Conservation (phyloP, 2,113 vertebrate species). For the Pao palembangensis region DNA sequence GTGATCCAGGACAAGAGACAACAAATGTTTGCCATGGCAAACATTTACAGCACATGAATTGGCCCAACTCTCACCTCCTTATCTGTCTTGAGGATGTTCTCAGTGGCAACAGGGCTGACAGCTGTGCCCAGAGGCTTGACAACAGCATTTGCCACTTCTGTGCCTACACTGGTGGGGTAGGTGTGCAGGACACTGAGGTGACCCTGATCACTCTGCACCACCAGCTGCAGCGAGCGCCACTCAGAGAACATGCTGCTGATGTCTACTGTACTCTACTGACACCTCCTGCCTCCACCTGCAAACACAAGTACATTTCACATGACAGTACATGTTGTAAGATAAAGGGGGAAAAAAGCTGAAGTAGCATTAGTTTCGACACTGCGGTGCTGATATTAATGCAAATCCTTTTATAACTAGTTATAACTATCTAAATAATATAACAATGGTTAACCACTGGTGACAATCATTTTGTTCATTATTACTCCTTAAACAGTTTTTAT, state of each 20-base stretch:
- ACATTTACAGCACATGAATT: too few species aligned
- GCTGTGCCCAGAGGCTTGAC: conserved; percentile 89
- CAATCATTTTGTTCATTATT: too few species aligned
- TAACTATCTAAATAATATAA: background rate
- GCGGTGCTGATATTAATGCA: background rate
- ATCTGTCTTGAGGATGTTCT: conserved; percentile 93
- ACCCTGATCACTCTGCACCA: conserved; percentile 93
- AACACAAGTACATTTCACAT: conserved; percentile 10
- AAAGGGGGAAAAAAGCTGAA: too few species aligned
- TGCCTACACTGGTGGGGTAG: conserved; percentile 88
- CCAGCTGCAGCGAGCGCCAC: conserved; percentile 94
- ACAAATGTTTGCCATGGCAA: too few species aligned
- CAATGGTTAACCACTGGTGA: too few species aligned
- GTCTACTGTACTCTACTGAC: conserved; percentile 61
- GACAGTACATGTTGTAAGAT: too few species aligned
- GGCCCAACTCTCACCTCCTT: conserved; percentile 83
- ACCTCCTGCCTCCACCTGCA: conserved; percentile 67
- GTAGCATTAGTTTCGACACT: background rate
- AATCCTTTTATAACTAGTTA: background rate
- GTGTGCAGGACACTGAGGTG: conserved; percentile 95
- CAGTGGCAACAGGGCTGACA: conserved; percentile 81
- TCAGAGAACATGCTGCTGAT: conserved; percentile 91
- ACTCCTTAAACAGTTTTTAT: too few species aligned
- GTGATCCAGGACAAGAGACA: background rate
- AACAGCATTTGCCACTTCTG: conserved; percentile 91